Evolutionary conservation across 1,140 invertebrate species (phyloP).

Genomic region (Acromyrmex heyeri): DNA sequence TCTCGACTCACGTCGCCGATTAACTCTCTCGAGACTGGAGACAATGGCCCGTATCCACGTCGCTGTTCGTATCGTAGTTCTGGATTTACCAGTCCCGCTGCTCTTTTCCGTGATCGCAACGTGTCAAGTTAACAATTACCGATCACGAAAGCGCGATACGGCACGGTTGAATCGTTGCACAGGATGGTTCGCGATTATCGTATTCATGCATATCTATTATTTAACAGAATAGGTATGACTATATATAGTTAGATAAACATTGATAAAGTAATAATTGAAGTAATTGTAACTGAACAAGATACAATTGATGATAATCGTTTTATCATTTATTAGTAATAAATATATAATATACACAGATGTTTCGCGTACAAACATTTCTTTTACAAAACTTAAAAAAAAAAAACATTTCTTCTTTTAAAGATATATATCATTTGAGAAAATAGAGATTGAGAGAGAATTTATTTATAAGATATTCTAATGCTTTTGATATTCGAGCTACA

Average conservation of each 20-base stretch:
- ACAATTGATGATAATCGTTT: background rate
- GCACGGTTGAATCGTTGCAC: background rate
- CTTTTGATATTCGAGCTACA: background rate
- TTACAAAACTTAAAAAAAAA: too few relatives aligned
- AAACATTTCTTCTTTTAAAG: background rate
- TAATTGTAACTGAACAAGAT: background rate
- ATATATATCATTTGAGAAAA: background rate
- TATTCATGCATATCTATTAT: background rate
- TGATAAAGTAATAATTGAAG: constrained; percentile 13
- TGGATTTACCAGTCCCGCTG: constrained; percentile 2
- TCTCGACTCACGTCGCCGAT: constrained; percentile 72
- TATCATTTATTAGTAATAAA: background rate
- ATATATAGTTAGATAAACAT: background rate
- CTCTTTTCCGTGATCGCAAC: constrained; percentile 10
- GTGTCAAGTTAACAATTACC: background rate
- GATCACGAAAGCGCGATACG: constrained; percentile 16
- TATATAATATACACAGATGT: background rate
- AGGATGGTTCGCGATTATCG: background rate
- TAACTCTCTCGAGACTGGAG: constrained; percentile 62
- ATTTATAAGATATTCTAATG: background rate
- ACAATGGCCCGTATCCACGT: constrained; percentile 38
- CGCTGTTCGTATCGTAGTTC: constrained; percentile 9
- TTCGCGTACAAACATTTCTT: too few relatives aligned
- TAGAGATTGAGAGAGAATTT: background rate
- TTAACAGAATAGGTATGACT: background rate